phyloP scores from a whole-genome alignment of 2,797 vertebrate genomes.

The Eulemur mongoz region DNA sequence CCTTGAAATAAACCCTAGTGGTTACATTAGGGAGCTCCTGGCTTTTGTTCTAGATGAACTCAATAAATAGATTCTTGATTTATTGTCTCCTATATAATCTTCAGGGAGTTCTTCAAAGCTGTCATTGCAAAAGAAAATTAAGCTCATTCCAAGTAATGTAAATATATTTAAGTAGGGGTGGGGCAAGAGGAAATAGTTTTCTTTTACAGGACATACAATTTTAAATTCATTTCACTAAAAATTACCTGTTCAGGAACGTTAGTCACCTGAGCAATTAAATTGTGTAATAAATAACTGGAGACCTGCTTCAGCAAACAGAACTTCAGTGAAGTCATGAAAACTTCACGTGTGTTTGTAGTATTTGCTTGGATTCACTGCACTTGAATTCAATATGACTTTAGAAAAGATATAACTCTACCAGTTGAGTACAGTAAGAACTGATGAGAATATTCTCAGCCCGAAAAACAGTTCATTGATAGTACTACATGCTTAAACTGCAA shows the following conservation, averaged over 20 bases:
- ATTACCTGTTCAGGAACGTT: not conserved
- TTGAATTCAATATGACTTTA: not conserved
- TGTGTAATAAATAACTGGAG: constrained; percentile 36
- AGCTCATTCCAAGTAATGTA: constrained; percentile 59
- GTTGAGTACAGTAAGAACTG: not conserved
- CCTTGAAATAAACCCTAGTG: constrained; percentile 50
- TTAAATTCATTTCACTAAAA: constrained; percentile 55
- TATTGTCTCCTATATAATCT: constrained; percentile 56
- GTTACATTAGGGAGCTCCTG: constrained; percentile 45
- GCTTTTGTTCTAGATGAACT: constrained; percentile 62
- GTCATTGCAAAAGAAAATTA: constrained; percentile 73
- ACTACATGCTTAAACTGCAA: not conserved
- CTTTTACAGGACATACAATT: constrained; percentile 20
- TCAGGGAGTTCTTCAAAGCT: constrained; percentile 72
- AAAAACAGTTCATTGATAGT: not conserved
- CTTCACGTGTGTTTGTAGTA: not conserved
- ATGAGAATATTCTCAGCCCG: not conserved
- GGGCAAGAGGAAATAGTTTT: constrained; percentile 53
- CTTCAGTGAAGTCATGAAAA: not conserved
- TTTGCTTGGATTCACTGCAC: not conserved
- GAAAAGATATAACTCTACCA: not conserved
- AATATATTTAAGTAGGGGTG: constrained; percentile 19
- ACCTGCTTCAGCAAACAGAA: constrained; percentile 24
- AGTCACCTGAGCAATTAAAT: constrained; percentile 42
- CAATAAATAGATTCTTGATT: constrained; percentile 59